Base-by-base conservation (phyloP, 1,140 invertebrate genomes). In the Apis laboriosa region DNA sequence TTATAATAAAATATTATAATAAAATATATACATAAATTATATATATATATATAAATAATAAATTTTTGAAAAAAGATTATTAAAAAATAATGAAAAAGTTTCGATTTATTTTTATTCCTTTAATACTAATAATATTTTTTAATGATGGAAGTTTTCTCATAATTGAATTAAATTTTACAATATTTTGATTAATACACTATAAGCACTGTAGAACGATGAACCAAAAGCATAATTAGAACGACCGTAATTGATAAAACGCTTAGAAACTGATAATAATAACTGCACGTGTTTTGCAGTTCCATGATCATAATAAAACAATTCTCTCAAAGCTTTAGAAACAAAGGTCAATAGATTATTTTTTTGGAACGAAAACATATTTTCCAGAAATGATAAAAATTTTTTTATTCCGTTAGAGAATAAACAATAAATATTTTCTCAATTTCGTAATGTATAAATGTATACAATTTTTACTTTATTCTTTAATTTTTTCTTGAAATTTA, bases 211-310 rank as follows among this genome's bases (percentile, higher is more conserved):
- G 64, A 67, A 21, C 34, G 34, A 43, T 1, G 19, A 49, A 34
- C 63, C 1, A 55, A 77, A 77, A 43, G 63, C 61, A 17, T 56
- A 66, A 77, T 66, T 77, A 77, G 49, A 21, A 34, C 75, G 75
- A 67, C 75, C 71, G 75, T 15, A 77, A 77, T 77, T 77, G 75
- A 77, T 67, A 67, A 66, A 56, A 66, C 75, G 51, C 19, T 66
- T 34, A 51, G 24, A 77, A 77, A 73, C 74, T 66, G 60, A 61
- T 77, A 77, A 77, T 61, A 55, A 66, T 55, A 11, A 34, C 61
- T 28, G 63, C 15, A 5, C 34, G 58, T 7, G 58, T 75, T 28
- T n/a, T 43, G 34, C 34, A 43, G 4, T 43, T 43, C 5, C 12
- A 28, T n/a, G n/a, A 63, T 75, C n/a, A 15, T 24, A 21, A 11